A percentile compares a stretch with the other conserved stretches of the same genome.
These are phyloP conservation scores for Petrophora chlorosata DNA, from an alignment of 2,888 invertebrate genomes.

Conservation along the genomic window DNA sequence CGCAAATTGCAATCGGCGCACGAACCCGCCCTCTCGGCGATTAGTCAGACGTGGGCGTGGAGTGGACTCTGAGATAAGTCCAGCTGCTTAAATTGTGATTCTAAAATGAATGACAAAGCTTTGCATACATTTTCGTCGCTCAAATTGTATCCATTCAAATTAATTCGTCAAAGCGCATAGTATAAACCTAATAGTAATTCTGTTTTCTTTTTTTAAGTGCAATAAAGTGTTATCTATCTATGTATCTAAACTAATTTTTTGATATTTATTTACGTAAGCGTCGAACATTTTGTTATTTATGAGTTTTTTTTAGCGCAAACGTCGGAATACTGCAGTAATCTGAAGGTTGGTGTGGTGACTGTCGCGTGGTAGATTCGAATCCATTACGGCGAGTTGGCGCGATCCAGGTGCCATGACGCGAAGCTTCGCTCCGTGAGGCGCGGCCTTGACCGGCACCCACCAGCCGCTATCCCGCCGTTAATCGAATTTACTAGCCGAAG, in stretches of 20 bases:
- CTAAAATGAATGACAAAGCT: conserved; percentile 2
- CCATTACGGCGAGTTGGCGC: conserved; percentile 33
- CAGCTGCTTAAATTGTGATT: conserved; percentile 9
- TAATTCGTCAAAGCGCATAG: background rate
- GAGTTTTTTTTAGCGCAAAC: conserved; percentile 16
- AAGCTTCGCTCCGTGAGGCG: conserved; percentile 36
- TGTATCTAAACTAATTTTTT: too few relatives aligned
- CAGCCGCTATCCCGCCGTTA: conserved; percentile 27
- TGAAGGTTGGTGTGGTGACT: conserved; percentile 27
- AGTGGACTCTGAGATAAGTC: conserved; percentile 17
- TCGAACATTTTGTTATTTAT: conserved; percentile 7
- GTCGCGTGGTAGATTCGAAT: conserved; percentile 38
- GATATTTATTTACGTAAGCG: too few relatives aligned
- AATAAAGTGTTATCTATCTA: too few relatives aligned
- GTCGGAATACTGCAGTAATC: conserved; percentile 26
- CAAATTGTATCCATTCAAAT: background rate
- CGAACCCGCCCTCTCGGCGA: conserved; percentile 26
- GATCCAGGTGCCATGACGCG: conserved; percentile 40
- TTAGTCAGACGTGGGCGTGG: conserved; percentile 27
- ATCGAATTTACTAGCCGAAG: conserved; percentile 26
- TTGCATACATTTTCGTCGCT: background rate
- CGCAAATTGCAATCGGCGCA: conserved; percentile 21
- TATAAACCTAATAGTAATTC: too few relatives aligned
- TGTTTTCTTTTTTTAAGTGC: background rate
- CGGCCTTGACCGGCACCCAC: conserved; percentile 48